These are phyloP conservation scores for Cartodere bifasciata DNA, from an alignment of 2,888 invertebrate genomes.

Conservation along the genomic window DNA sequence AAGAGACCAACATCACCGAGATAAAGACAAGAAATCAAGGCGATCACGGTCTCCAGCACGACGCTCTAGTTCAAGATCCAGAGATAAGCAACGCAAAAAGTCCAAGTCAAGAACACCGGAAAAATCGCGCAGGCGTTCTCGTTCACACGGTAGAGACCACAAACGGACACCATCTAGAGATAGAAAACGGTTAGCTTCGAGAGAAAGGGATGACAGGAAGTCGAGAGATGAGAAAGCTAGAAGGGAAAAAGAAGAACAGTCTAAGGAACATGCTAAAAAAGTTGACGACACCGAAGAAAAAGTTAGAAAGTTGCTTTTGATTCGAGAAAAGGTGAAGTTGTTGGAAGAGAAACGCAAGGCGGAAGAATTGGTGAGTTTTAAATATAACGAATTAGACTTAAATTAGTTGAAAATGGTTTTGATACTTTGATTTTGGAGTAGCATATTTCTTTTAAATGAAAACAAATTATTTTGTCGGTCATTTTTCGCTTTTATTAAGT, in stretches of 20 bases:
- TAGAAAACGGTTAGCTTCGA: not conserved
- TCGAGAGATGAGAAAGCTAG: conserved; percentile 9
- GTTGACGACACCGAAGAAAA: conserved; percentile 28
- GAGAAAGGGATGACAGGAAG: conserved; percentile 3
- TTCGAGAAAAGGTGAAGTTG: conserved; percentile 48
- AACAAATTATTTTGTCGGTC: too few relatives aligned
- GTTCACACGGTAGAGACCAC: not conserved
- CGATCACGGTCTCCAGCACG: conserved; percentile 8
- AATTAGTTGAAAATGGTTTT: too few relatives aligned
- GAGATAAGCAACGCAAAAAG: conserved; percentile 5
- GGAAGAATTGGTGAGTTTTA: conserved; percentile 29
- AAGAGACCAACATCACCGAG: too few relatives aligned
- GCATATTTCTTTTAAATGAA: too few relatives aligned
- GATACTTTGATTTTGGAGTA: too few relatives aligned
- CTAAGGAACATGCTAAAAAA: conserved; percentile 19
- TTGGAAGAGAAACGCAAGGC: conserved; percentile 44
- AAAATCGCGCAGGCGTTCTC: conserved; percentile 7
- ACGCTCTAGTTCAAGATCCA: not conserved
- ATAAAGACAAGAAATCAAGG: conserved; percentile 1
- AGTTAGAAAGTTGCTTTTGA: conserved; percentile 34
- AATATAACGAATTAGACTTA: conserved; percentile 25
- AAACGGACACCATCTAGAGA: not conserved
- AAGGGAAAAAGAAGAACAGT: conserved; percentile 33
- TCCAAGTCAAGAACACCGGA: not conserved
- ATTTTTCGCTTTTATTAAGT: too few relatives aligned